Base-by-base conservation (phyloP, 2,113 vertebrate species). In the Sylvia atricapilla region DNA sequence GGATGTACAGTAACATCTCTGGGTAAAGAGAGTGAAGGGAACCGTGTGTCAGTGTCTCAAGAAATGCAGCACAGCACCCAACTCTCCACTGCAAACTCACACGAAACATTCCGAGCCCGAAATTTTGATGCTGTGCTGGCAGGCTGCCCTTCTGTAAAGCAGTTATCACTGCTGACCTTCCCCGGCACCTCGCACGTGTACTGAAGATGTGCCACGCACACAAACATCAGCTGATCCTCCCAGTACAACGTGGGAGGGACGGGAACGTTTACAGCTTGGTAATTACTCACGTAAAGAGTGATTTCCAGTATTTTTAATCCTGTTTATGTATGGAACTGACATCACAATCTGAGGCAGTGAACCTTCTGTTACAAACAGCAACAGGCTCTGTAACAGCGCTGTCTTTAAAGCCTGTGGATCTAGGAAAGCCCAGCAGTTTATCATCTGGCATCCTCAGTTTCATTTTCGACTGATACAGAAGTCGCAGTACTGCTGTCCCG, bases 21-120 rank as follows among this genome's bases (percentile, higher is more conserved):
- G 28, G 18, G 0, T 28, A 50, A 83, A 47, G 53, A 22, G 59
- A 64, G 66, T 0, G 52, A 88, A 44, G 70, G 50, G 37, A 33
- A 39, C 10, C 1, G n/a, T 7, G 50, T 19, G 56, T 35, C 5
- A 23, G 31, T 13, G 39, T n/a, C 68, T 20, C 17, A 8, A 33
- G 78, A 49, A 63, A 59, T 10, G 14, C 10, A 27, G 18, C 62
- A 41, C 70, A 87, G 39, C 50, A 20, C n/a, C 20, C 4, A 84
- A 17, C n/a, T 46, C 44, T 44, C 30, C 56, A 16, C 0, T 46
- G 64, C 39, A 78, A 73, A 83, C 31, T 44, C 55, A 41, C 68
- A 67, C 35, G 30, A 9, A 66, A 39, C 30, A 49, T 30, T 59
- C 15, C 0, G 0, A 55, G 52, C 35, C 35, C 11, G 4, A 50